Percentiles rank a stretch among this genome's conserved stretches.
Evolutionary conservation across 2,797 vertebrate species (phyloP).

Genomic region (Phrynocephalus forsythii): DNA sequence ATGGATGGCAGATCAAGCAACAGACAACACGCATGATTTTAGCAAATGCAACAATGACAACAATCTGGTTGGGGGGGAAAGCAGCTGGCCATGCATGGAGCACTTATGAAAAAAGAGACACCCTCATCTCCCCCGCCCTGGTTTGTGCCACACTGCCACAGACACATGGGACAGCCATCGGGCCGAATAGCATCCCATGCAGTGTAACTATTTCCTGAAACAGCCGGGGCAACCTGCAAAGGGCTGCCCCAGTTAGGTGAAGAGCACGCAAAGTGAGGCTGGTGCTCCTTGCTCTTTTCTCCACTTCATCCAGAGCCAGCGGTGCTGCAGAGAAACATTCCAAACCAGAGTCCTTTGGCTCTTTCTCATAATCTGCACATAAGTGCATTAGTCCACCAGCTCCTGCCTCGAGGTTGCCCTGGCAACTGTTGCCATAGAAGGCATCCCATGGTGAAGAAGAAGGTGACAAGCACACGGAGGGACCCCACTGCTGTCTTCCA

Average conservation of each 20-base stretch:
- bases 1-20: too few species aligned
- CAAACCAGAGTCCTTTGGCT: not conserved
- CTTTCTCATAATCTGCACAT: not conserved
- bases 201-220: not conserved
- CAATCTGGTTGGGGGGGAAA: too few species aligned
- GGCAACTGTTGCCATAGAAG: conserved; percentile 63
- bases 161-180: too few species aligned
- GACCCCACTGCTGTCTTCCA: not conserved
- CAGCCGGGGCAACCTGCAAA: not conserved
- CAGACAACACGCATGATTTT: too few species aligned
- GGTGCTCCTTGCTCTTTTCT: too few species aligned
- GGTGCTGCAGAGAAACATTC: not conserved
- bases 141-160: too few species aligned
- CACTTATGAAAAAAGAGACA: too few species aligned
- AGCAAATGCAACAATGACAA: too few species aligned
- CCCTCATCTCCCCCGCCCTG: too few species aligned
- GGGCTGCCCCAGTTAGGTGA: not conserved
- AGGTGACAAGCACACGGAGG: conserved; percentile 40
- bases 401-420: conserved; percentile 54
- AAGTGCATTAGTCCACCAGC: not conserved
- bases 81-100: too few species aligned
- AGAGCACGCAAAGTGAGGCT: too few species aligned
- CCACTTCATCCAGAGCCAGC: too few species aligned
- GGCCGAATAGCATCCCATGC: not conserved
- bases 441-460: conserved; percentile 15